Conservation (phyloP, 1,140 invertebrate genomes). For the Thaumetopoea pityocampa region DNA sequence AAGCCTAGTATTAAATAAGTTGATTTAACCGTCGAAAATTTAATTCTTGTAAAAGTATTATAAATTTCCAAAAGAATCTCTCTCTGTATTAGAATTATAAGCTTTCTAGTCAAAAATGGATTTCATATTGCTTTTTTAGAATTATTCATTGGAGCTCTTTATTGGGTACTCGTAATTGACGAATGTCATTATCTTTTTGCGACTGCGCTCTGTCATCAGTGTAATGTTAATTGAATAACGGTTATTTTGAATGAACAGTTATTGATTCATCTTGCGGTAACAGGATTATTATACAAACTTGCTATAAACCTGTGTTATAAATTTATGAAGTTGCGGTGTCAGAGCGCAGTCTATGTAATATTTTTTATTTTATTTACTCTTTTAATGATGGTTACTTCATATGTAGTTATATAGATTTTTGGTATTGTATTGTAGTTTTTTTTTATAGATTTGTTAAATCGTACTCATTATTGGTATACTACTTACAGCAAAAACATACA, state of each 20-base stretch:
- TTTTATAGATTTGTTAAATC: slow-evolving; percentile 13
- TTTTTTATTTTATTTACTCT: slow-evolving; percentile 2
- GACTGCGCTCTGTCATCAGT: slow-evolving; percentile 8
- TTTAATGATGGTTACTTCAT: slow-evolving; percentile 16
- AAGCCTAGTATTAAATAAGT: slow-evolving; percentile 39
- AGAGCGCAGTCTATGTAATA: background rate
- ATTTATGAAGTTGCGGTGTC: slow-evolving; percentile 1
- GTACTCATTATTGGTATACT: slow-evolving; percentile 8
- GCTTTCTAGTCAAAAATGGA: slow-evolving; percentile 72
- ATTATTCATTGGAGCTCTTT: slow-evolving; percentile 14
- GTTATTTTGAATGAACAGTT: too few species aligned
- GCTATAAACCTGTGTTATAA: too few species aligned
- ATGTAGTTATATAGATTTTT: slow-evolving; percentile 14
- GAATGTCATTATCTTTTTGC: background rate
- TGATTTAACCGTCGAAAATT: slow-evolving; percentile 31
- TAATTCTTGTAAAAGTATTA: slow-evolving; percentile 59
- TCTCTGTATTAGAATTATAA: slow-evolving; percentile 66
- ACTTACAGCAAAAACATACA: slow-evolving; percentile 9
- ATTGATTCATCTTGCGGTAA: too few species aligned
- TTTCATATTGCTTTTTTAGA: slow-evolving; percentile 45
- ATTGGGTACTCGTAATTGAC: slow-evolving; percentile 5
- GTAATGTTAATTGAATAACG: too few species aligned
- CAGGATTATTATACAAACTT: too few species aligned
- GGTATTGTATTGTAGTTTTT: slow-evolving; percentile 14
- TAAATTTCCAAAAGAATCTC: slow-evolving; percentile 62